Evolutionary conservation across 2,888 invertebrate genomes (phyloP), one percentile per base, ranked within the genome.

Genomic region (Rhagophthalmus giganteus): DNA sequence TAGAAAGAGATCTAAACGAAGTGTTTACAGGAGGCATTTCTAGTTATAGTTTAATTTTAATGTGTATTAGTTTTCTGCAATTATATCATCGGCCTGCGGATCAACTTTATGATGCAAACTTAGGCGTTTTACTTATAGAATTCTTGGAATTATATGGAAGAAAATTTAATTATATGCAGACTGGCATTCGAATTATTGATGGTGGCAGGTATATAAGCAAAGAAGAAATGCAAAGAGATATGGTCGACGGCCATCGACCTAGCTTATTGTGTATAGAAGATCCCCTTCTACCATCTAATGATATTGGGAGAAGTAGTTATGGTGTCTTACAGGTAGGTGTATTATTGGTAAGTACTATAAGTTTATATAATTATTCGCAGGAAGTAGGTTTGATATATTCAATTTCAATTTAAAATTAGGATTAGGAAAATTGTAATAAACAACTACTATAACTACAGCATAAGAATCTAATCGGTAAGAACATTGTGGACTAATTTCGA

Each of bases 11-110:
- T 80, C 85, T 99, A 70, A 99, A 99, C 78, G 98, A 99, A 82
- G 98, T 99, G 69, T 99, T 97, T 80, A 97, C 96, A 58, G 97
- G 99, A 59, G 99, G 99, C 74, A 96, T 99, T 76, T 95, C 96
- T 64, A 98, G 97, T 54, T 99, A 99, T 80, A 94, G 96, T 71
- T 85, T 99, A 65, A 97, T 98, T 74, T 86, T 99, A 62, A 94
- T 99, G 90, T 93, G 94, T 74, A 94, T 98, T 77, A 95, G 94
- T 80, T 99, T 98, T 79, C 83, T 99, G 60, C 85, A 94, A 81
- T 79, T 94, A 71, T 95, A 96, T 79, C 93, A 92, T 51, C 81
- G 94, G 58, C 86, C 86, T 57, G 88, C 92, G 72, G 81, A 34
- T 12, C 53, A 46, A 24, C 39, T 51, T 37, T 51, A 33, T 20